Evolutionary conservation across 2,888 invertebrate genomes (phyloP).

Genomic region (Hylaea fasciaria): DNA sequence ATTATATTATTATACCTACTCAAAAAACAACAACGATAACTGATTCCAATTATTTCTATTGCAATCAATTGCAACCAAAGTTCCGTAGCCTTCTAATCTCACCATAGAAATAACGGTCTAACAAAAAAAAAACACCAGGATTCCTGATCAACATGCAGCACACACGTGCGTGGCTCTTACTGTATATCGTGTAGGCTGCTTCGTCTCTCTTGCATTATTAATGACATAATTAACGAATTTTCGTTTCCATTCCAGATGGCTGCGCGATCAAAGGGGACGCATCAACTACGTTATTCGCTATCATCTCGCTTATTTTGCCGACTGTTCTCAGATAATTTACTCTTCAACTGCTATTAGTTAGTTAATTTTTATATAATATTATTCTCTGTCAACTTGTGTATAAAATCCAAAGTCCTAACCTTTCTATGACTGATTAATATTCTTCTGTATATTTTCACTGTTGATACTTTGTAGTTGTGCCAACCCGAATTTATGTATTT

Average conservation of each 20-base stretch:
- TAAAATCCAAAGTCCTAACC: constrained; percentile 29
- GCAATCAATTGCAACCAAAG: no score
- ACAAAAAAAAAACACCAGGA: no score
- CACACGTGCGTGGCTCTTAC: constrained; percentile 8
- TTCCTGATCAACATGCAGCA: not conserved
- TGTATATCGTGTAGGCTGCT: constrained; percentile 5
- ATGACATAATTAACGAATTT: constrained; percentile 32
- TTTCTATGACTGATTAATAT: constrained; percentile 68
- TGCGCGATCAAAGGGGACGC: constrained; percentile 33
- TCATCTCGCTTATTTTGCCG: constrained; percentile 42
- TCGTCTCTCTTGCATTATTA: constrained; percentile 31
- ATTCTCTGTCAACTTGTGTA: constrained; percentile 37
- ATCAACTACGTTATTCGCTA: constrained; percentile 36
- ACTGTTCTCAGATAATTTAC: constrained; percentile 42
- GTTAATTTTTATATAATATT: constrained; percentile 38
- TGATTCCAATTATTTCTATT: no score
- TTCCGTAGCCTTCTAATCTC: no score
- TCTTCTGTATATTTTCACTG: constrained; percentile 72
- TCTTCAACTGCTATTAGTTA: constrained; percentile 37
- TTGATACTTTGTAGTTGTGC: constrained; percentile 80
- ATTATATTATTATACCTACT: no score
- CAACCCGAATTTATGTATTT: constrained; percentile 83
- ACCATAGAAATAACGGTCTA: no score
- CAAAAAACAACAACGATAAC: no score
- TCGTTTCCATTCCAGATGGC: constrained; percentile 40